A percentile compares a stretch with the other conserved stretches of the same genome.
Conservation (phyloP, 2,797 vertebrate species). For the Oreonectes daqikongensis region DNA sequence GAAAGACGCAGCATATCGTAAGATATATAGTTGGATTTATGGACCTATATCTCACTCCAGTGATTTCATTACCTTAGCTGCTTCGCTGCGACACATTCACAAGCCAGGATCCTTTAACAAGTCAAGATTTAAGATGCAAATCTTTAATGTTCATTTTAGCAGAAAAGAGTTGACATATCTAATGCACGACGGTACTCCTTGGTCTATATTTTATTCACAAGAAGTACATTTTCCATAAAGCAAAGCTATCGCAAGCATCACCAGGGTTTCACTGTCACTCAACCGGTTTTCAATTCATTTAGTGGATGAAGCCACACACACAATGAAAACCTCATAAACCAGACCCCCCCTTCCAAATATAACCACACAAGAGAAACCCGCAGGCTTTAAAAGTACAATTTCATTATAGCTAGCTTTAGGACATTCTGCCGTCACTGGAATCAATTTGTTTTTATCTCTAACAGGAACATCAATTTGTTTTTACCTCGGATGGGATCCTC, state of each 20-base stretch:
- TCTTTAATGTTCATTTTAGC: not conserved
- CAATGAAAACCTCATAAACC: conserved; percentile 74
- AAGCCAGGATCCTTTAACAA: conserved; percentile 4
- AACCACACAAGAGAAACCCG: conserved; percentile 55
- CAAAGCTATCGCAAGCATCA: conserved; percentile 68
- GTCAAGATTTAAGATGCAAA: not conserved
- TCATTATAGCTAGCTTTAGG: conserved; percentile 69
- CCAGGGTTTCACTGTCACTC: conserved; percentile 65
- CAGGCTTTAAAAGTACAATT: conserved; percentile 75
- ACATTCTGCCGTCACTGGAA: conserved; percentile 49
- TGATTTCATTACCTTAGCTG: conserved; percentile 11
- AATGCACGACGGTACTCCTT: not conserved
- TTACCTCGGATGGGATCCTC: conserved; percentile 45
- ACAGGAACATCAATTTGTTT: conserved; percentile 58
- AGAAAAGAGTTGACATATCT: not conserved
- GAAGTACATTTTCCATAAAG: conserved; percentile 61
- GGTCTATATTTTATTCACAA: not conserved
- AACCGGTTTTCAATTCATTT: conserved; percentile 74
- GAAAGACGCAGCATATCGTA: not conserved
- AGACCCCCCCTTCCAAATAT: conserved; percentile 48
- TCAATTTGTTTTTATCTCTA: conserved; percentile 55
- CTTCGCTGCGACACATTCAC: conserved; percentile 11
- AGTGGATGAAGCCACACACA: conserved; percentile 67
- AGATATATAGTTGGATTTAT: conserved; percentile 39
- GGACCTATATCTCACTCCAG: conserved; percentile 19